These are phyloP conservation scores for Drosophila atripex DNA, from an alignment of 2,888 invertebrate species.

Conservation along the genomic window DNA sequence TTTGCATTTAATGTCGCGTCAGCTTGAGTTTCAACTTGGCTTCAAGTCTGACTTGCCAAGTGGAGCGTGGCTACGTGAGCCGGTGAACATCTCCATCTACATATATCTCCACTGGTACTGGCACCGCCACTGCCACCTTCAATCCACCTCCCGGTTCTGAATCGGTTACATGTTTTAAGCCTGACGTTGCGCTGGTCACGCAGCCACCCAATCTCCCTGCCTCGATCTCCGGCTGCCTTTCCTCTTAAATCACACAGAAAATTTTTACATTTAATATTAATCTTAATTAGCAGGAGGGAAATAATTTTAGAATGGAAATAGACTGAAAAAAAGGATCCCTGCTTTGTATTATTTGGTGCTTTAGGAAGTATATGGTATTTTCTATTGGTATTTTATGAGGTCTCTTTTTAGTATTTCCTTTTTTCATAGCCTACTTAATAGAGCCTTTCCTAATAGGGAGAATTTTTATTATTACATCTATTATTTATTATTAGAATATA, in stretches of 20 bases:
- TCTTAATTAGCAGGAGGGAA: no score
- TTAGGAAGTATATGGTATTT: no score
- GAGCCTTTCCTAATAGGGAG: no score
- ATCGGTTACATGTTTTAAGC: conserved; percentile 38
- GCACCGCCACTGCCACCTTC: conserved; percentile 14
- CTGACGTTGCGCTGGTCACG: conserved; percentile 72
- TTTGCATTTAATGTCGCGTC: conserved; percentile 40
- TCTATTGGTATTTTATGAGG: no score
- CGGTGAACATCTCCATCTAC: conserved; percentile 42
- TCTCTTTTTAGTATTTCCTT: no score
- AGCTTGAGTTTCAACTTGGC: conserved; percentile 28
- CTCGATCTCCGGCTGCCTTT: neutral
- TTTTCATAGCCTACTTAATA: no score
- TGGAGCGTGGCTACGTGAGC: conserved; percentile 63
- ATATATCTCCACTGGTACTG: conserved; percentile 13
- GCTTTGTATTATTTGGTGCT: no score
- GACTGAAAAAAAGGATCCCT: no score
- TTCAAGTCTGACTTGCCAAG: conserved; percentile 15
- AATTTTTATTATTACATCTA: no score
- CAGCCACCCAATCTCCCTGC: conserved; percentile 29
- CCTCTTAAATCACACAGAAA: neutral
- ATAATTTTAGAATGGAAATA: no score
- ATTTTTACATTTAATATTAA: neutral
- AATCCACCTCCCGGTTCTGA: conserved; percentile 22
- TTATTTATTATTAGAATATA: no score